Evolutionary conservation across 2,888 invertebrate species (phyloP), one percentile per base, ranked within the genome.

Genomic region (Zootermopsis nevadensis): DNA sequence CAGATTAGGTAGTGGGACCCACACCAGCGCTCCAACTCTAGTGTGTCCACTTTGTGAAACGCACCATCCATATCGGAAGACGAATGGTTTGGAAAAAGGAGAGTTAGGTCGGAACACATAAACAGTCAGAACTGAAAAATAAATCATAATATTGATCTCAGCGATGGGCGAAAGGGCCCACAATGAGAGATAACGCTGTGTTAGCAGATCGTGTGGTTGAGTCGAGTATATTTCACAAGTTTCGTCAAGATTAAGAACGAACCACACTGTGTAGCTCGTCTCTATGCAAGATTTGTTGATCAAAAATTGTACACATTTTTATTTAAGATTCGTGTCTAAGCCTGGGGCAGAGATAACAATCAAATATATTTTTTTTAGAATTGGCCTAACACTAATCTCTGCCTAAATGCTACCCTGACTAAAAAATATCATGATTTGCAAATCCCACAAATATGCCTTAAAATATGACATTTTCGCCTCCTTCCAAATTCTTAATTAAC

Each of bases 71-170:
- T 69, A 69, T 33, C 69, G 33, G 69, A 69, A 69, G 69, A 69
- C 33, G 69, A 69, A 69, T 69, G 69, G 69, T n/a, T 27, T 60
- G n/a, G 60, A 60, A 27, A 60, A n/a, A 10, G 22, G 33, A 33
- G 69, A 66, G 30, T 27, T 27, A 66, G 66, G 66, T 30, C 66
- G 77, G 77, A 77, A 77, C 77, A 77, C 22, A 77, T 77, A 77
- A 77, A 77, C 77, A 77, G 55, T n/a, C 53, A 55, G 31, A 77
- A 33, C 77, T 33, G 31, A 27, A 30, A 53, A 55, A 77, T 53
- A 53, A 48, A 77, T 77, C 77, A 31, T 77, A 77, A 48, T 77
- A 77, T 77, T 48, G 77, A 77, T 77, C 55, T 33, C 24, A 3
- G 31, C 31, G 33, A 33, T 33, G 30, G 69, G 22, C 15, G 69